A percentile compares a stretch with the other conserved stretches of the same genome.
phyloP scores from a whole-genome alignment of 2,797 vertebrate genomes.

The Tiaroga cobitis region DNA sequence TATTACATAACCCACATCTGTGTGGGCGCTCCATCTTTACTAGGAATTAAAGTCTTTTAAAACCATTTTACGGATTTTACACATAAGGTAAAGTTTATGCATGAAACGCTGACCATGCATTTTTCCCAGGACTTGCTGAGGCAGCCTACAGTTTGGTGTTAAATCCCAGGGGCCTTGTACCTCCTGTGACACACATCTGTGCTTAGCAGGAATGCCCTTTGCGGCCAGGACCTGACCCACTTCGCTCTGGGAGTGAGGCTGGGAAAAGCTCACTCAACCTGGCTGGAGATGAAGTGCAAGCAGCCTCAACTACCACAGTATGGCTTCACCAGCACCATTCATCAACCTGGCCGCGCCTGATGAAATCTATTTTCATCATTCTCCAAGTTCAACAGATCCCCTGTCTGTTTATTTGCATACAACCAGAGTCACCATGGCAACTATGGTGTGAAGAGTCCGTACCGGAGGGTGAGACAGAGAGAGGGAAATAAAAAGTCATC shows the following conservation, averaged over 20 bases:
- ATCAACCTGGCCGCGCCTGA: neutral
- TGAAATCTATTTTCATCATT: constrained; percentile 41
- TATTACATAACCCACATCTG: constrained; percentile 69
- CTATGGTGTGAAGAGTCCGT: constrained; percentile 55
- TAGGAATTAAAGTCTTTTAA: constrained; percentile 12
- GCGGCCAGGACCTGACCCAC: constrained; percentile 71
- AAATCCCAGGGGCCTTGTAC: constrained; percentile 65
- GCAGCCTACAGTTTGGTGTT: constrained; percentile 68
- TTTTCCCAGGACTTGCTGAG: constrained; percentile 64
- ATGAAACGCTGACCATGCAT: constrained; percentile 55
- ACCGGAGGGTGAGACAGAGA: constrained; percentile 60
- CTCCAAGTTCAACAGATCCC: constrained; percentile 59
- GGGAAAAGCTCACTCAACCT: constrained; percentile 50
- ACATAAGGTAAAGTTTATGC: neutral
- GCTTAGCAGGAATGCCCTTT: constrained; percentile 69
- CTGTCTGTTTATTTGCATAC: constrained; percentile 70
- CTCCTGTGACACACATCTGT: constrained; percentile 77
- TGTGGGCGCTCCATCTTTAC: constrained; percentile 5
- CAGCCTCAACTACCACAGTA: constrained; percentile 8
- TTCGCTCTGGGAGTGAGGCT: constrained; percentile 58
- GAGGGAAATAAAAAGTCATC: constrained; percentile 70
- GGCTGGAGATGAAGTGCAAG: constrained; percentile 24
- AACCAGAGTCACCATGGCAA: constrained; percentile 67
- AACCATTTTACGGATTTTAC: neutral
- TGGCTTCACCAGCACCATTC: constrained; percentile 33